Base-by-base conservation (phyloP, 2,888 invertebrate species). In the Drosophila fulvimacula region DNA sequence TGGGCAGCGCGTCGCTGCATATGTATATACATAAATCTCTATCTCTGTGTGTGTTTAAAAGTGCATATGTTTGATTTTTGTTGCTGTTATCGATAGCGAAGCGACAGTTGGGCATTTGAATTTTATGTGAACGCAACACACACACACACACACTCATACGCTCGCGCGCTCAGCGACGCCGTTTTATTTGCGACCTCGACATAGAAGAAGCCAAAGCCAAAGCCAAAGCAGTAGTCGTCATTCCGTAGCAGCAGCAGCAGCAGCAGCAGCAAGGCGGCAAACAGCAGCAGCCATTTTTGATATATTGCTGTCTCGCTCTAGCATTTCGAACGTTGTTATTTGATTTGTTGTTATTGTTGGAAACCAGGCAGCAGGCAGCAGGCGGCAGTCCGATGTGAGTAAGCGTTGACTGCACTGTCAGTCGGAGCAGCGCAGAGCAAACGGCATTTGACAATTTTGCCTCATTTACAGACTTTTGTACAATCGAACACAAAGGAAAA, bases 141-240 rank as follows among this genome's bases (percentile, higher is more conserved):
- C 69, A 69, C 55, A 55, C 59, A 56, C 59, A 41, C 32, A 44
- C 36, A 63, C 52, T 32, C 55, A 62, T 39, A 32, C 61, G 60
- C 38, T 67, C 36, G 32, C 41, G 48, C 38, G 52, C 56, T 57
- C 51, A 57, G 57, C 69, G 83, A 81, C 81, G 81, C 82, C 75
- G 82, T 57, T 46, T 42, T 57, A 59, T 87, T 84, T 79, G 82
- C 89, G 82, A 86, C 82, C 89, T 88, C 89, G 82, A 80, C 87
- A 83, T 83, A 73, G 81, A 80, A 80, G 80, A 81, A 80, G 77
- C 80, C 76, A 70, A 76, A 76, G 79, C 69, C 75, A 60, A 60
- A 65, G 52, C 56, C 49, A 56, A 56, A 48, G 46, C 30, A 57
- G 57, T 36, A 44, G 62, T 76, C 76, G 76, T 70, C 80, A 76